These are phyloP conservation scores for Scytalopus superciliaris DNA, from an alignment of 2,113 vertebrate genomes.

Conservation along the genomic window DNA sequence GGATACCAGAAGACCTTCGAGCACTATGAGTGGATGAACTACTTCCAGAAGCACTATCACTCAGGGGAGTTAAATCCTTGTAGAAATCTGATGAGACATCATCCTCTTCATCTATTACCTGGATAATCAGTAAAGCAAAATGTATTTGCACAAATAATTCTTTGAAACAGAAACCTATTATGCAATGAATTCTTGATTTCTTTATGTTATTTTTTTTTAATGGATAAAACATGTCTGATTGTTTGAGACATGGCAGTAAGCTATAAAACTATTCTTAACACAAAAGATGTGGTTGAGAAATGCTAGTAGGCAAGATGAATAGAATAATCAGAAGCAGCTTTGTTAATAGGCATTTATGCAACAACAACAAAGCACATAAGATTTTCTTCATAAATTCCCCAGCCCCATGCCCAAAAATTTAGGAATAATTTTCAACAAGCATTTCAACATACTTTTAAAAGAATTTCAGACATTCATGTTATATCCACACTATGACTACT, in stretches of 20 bases:
- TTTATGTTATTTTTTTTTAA: background rate
- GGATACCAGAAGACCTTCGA: background rate
- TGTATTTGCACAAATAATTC: background rate
- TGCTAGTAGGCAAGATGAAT: background rate
- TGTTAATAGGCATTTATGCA: background rate
- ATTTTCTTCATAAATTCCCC: background rate
- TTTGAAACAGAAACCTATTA: background rate
- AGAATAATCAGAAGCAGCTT: background rate
- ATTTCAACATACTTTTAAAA: background rate
- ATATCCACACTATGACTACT: background rate
- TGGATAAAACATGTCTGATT: background rate
- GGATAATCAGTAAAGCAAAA: slow-evolving; percentile 15
- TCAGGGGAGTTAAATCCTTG: slow-evolving; percentile 49
- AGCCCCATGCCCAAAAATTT: background rate
- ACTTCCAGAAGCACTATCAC: accelerated
- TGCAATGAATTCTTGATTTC: background rate
- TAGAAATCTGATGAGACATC: slow-evolving; percentile 74
- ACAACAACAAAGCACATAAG: background rate
- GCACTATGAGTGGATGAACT: accelerated
- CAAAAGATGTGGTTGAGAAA: background rate
- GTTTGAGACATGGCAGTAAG: background rate
- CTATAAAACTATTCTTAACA: background rate
- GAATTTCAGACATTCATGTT: background rate
- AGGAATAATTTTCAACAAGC: background rate
- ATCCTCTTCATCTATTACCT: slow-evolving; percentile 80